phyloP scores from a whole-genome alignment of 2,113 vertebrate species.

The Suncus etruscus region DNA sequence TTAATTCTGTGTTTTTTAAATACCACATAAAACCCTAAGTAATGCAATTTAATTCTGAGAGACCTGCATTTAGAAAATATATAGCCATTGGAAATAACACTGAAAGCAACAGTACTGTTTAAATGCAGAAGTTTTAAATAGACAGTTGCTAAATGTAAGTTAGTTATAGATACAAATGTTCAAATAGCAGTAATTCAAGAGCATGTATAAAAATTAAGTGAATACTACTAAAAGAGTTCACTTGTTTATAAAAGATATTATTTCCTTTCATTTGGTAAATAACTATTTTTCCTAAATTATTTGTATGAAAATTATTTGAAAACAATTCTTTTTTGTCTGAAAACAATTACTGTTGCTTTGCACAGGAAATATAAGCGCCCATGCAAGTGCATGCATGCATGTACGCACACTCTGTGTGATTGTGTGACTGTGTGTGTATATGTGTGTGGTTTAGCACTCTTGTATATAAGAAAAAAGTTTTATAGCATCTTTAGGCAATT shows the following conservation, averaged over 20 bases:
- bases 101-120: conserved; percentile 20
- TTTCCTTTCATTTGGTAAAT: conserved; percentile 38
- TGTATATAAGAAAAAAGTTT: not conserved
- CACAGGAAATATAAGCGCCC: not conserved
- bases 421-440: no score
- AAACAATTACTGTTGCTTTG: conserved; percentile 1
- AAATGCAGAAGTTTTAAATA: conserved; percentile 57
- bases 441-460: not conserved
- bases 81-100: not conserved
- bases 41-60: not conserved
- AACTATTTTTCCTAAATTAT: not conserved
- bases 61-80: not conserved
- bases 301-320: not conserved
- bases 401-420: no score
- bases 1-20: conserved; percentile 58
- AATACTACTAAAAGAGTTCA: conserved; percentile 7
- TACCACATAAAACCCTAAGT: rapidly evolving
- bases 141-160: conserved; percentile 65
- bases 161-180: conserved; percentile 50
- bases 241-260: not conserved
- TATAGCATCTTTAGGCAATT: no score
- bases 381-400: not conserved
- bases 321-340: not conserved
- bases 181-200: conserved; percentile 52
- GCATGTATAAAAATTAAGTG: not conserved